phyloP scores from a whole-genome alignment of 2,113 vertebrate species.

The Apodemus sylvaticus region DNA sequence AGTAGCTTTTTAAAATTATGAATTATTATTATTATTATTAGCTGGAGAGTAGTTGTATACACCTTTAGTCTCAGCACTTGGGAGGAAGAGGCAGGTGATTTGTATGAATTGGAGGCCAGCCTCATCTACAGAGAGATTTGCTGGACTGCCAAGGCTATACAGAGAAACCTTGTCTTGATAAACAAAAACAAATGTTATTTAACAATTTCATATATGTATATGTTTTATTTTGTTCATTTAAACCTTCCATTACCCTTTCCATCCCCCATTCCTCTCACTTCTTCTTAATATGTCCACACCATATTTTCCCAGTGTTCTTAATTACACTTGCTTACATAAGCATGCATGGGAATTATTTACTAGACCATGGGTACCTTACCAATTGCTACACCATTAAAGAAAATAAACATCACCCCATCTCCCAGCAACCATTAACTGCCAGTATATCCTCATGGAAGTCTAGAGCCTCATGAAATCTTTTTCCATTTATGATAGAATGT shows the following conservation, averaged over 20 bases:
- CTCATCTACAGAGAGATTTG: too few relatives aligned
- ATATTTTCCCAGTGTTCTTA: background rate
- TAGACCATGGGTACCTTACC: background rate
- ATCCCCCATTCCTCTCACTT: background rate
- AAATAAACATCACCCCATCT: background rate
- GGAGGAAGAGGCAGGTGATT: too few relatives aligned
- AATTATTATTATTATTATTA: background rate
- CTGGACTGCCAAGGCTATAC: too few relatives aligned
- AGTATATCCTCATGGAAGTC: background rate
- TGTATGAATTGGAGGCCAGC: too few relatives aligned
- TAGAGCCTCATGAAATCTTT: too few relatives aligned
- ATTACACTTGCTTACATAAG: background rate
- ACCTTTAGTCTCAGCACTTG: too few relatives aligned
- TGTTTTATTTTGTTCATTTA: background rate
- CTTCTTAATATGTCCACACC: background rate
- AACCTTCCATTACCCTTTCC: background rate
- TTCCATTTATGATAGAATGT: background rate
- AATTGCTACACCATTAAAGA: background rate
- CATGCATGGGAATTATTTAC: background rate
- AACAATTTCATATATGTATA: background rate
- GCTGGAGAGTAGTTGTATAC: too few relatives aligned
- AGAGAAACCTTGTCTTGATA: too few relatives aligned
- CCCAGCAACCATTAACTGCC: background rate
- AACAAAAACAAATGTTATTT: background rate
- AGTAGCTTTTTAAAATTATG: background rate